phyloP scores from a whole-genome alignment of 1,140 invertebrate genomes.

The Pissodes strobi region DNA sequence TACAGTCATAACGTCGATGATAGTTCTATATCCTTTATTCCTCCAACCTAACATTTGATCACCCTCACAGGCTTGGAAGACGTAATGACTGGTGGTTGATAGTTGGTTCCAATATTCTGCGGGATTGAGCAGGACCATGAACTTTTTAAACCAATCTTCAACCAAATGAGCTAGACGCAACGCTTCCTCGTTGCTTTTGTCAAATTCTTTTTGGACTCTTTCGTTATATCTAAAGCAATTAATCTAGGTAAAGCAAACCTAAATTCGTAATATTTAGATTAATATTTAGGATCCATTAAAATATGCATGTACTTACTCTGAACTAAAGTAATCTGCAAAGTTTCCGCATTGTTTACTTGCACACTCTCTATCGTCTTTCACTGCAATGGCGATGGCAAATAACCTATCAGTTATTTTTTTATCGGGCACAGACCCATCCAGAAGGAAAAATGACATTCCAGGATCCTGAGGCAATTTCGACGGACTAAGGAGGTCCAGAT shows the following conservation, averaged over 20 bases:
- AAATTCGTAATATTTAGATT: too few species aligned
- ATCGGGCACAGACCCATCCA: slow-evolving; percentile 50
- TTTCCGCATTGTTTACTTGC: slow-evolving; percentile 27
- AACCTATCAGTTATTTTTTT: slow-evolving; percentile 56
- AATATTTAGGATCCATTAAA: too few species aligned
- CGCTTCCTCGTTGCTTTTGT: slow-evolving; percentile 4
- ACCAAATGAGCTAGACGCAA: slow-evolving; percentile 50
- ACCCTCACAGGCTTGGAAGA: slow-evolving; percentile 36
- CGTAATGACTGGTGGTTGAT: slow-evolving; percentile 59
- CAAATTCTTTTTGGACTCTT: slow-evolving; percentile 25
- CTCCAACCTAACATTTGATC: slow-evolving; percentile 41
- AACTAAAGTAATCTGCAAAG: slow-evolving; percentile 45
- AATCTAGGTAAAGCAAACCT: too few species aligned
- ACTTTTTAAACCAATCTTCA: slow-evolving; percentile 61
- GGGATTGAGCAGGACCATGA: slow-evolving; percentile 62
- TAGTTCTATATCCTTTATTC: slow-evolving; percentile 43
- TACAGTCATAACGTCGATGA: slow-evolving; percentile 43
- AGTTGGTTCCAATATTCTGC: slow-evolving; percentile 65
- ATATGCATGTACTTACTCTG: slow-evolving; percentile 39
- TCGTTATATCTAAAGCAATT: slow-evolving; percentile 25
- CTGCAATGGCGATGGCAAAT: slow-evolving; percentile 33
- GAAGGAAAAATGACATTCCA: slow-evolving; percentile 39
- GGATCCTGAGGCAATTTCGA: slow-evolving; percentile 35
- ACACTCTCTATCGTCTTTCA: slow-evolving; percentile 48
- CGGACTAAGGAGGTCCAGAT: slow-evolving; percentile 59